Evolutionary conservation across 2,888 invertebrate genomes (phyloP).

Genomic region (Tuta absoluta): DNA sequence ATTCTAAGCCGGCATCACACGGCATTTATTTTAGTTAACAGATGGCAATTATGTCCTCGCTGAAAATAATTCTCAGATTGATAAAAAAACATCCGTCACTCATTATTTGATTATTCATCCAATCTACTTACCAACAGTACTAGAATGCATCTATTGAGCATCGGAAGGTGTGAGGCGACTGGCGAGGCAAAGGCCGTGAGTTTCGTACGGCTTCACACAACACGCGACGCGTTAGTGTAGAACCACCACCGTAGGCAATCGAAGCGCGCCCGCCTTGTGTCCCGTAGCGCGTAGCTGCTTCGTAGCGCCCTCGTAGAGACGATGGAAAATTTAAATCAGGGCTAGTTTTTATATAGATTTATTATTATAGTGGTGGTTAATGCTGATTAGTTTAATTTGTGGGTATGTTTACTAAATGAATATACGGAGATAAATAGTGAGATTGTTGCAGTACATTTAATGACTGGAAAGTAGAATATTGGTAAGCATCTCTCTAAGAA

Average conservation of each 20-base stretch:
- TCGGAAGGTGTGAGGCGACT: not conserved
- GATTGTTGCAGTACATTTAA: not conserved
- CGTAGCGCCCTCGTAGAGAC: not conserved
- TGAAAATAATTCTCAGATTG: no score
- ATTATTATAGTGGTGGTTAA: not conserved
- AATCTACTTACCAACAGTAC: not conserved
- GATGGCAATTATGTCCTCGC: no score
- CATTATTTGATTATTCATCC: no score
- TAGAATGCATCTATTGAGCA: not conserved
- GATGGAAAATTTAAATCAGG: not conserved
- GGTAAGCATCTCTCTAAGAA: not conserved
- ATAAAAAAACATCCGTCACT: no score
- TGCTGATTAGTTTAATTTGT: not conserved
- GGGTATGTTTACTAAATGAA: not conserved
- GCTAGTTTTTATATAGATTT: not conserved
- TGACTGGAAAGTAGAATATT: not conserved
- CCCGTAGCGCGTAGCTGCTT: not conserved
- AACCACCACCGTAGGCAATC: not conserved
- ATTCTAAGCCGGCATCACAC: no score
- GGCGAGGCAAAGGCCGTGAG: constrained; percentile 1
- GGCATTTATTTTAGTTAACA: no score
- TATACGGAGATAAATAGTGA: not conserved
- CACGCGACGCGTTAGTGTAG: not conserved
- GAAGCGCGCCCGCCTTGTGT: not conserved
- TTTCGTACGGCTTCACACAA: not conserved